Evolutionary conservation across 2,797 vertebrate genomes (phyloP), one percentile per base, ranked within the genome.

Genomic region (Muscicapa striata): DNA sequence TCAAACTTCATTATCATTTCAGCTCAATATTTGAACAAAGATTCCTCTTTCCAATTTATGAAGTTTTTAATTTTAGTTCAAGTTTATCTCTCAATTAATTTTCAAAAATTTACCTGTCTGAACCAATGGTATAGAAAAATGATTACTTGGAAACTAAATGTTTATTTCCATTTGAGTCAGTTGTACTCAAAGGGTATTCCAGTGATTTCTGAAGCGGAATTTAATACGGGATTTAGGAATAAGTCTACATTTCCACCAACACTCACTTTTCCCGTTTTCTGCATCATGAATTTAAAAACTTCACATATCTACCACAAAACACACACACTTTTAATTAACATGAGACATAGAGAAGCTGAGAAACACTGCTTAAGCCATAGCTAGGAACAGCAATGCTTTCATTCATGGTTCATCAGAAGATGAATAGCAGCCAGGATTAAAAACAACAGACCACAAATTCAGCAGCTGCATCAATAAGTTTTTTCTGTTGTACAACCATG

Each of bases 341-440:
- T 0, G 0, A 79, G 76, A 55, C 13, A 36, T 2, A 32, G 0
- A 3, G 22, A 77, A 63, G 34, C 5, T 40, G 45, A 76, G 54
- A 78, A 94, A 59, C 40, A 15, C 11, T 22, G 13, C 27, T 19
- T 34, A 80, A 45, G 24, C 24, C 34, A 34, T 4, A 59, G 55
- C 22, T 15, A 76, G 55, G 59, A 7, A 84, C 87, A 69, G 10
- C n/a, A 57, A 41, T 8, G 30, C 20, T 30, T 26, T 73, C 40
- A 40, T 26, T 70, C 21, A 13, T 2, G 5, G 19, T 5, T 62
- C 6, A 2, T 36, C 34, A 61, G 10, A 79, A 79, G 38, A 75
- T 4, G 23, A 69, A 36, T 5, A 69, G 29, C 22, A 58, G 46
- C 11, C 67, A 89, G 40, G 40, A 89, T 38, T 70, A 66, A 41